Conservation (phyloP, 2,797 vertebrate species). For the Eulemur albifrons region DNA sequence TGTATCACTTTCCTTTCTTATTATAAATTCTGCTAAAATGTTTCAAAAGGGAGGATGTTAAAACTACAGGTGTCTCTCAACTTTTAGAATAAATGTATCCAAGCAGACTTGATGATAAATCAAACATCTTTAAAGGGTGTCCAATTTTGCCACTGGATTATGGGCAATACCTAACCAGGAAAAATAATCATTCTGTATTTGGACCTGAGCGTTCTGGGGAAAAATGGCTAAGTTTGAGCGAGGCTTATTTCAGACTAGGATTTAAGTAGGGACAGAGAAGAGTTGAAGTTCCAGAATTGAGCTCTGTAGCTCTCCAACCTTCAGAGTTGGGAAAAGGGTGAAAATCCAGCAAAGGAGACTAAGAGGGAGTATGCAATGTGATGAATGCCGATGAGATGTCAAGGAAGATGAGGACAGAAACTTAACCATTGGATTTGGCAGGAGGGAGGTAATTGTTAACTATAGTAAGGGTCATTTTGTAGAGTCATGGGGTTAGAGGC, state of each 20-base stretch:
- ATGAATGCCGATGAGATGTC: neutral
- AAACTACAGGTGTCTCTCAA: neutral
- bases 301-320: neutral
- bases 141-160: neutral
- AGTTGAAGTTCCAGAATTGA: neutral
- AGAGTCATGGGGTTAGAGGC: neutral
- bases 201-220: neutral
- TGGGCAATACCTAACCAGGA: neutral
- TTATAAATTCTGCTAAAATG: conserved; percentile 23
- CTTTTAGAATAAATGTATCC: conserved; percentile 18
- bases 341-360: neutral
- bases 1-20: neutral
- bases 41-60: conserved; percentile 9
- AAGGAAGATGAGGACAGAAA: neutral
- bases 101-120: conserved; percentile 9
- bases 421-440: neutral
- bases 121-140: neutral
- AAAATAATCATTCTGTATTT: conserved; percentile 6
- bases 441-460: neutral
- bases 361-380: no score
- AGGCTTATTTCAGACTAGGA: neutral
- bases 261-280: neutral
- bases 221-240: neutral
- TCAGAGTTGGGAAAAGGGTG: neutral
- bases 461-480: neutral